Evolutionary conservation across 2,113 vertebrate species (phyloP).

Genomic region (Struthidea cinerea): DNA sequence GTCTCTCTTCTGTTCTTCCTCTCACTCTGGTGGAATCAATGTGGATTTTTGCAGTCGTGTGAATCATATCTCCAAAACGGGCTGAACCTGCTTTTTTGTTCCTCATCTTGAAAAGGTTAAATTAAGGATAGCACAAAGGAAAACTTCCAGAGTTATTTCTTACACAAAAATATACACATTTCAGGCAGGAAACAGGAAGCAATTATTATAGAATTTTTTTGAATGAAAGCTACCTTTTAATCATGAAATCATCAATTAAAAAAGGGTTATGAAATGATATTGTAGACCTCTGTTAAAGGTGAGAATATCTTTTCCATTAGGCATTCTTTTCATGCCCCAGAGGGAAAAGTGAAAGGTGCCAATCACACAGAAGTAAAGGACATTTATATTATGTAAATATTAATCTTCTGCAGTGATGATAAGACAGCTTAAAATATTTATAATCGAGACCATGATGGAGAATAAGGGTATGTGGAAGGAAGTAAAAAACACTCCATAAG

Average conservation of each 20-base stretch:
- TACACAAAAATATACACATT: background rate
- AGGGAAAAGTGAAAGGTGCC: background rate
- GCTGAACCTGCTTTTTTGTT: background rate
- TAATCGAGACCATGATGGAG: background rate
- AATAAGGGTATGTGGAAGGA: rapidly evolving
- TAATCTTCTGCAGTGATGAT: background rate
- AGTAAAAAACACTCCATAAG: background rate
- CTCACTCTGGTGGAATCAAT: background rate
- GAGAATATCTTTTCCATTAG: background rate
- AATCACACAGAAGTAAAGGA: background rate
- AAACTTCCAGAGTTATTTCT: background rate
- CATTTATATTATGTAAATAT: background rate
- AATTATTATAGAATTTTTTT: background rate
- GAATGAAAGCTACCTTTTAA: conserved; percentile 5
- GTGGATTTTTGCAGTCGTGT: background rate
- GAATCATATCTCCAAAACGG: background rate
- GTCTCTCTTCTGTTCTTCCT: background rate
- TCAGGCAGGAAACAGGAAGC: background rate
- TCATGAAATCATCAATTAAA: background rate
- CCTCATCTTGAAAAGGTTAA: background rate
- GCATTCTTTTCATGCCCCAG: background rate
- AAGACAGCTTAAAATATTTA: background rate
- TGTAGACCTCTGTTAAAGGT: background rate
- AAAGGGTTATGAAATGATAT: background rate
- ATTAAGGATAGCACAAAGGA: background rate